phyloP scores from a whole-genome alignment of 2,797 vertebrate genomes.

The Anisognathus igniventris region DNA sequence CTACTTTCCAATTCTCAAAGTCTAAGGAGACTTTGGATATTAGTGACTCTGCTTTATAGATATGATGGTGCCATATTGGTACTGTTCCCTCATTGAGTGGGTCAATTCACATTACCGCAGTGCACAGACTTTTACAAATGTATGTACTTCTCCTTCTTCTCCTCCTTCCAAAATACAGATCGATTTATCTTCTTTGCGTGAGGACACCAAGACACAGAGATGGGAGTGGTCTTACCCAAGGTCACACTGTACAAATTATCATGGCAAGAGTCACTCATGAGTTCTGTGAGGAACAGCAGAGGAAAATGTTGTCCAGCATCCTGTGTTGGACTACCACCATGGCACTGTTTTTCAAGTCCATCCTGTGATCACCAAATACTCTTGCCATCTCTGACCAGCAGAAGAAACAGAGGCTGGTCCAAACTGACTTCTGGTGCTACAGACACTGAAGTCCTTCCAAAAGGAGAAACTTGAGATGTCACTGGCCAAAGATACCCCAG shows the following conservation, averaged over 20 bases:
- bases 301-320: neutral
- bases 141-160: neutral
- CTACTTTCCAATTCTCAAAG: neutral
- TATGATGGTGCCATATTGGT: neutral
- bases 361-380: neutral
- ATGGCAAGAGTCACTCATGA: neutral
- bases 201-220: neutral
- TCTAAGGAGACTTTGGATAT: neutral
- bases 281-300: neutral
- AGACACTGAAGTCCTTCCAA: neutral
- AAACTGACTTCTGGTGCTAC: neutral
- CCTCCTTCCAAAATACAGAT: neutral
- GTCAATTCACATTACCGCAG: neutral
- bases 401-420: neutral
- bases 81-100: neutral
- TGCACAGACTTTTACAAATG: neutral
- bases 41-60: neutral
- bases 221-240: neutral
- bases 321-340: neutral
- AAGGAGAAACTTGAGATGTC: neutral
- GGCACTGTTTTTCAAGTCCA: neutral
- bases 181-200: rapidly evolving
- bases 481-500: neutral
- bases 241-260: neutral
- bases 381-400: neutral